A percentile compares a stretch with the other conserved stretches of the same genome.
phyloP scores from a whole-genome alignment of 2,797 vertebrate species.

The Malacoraja senta region DNA sequence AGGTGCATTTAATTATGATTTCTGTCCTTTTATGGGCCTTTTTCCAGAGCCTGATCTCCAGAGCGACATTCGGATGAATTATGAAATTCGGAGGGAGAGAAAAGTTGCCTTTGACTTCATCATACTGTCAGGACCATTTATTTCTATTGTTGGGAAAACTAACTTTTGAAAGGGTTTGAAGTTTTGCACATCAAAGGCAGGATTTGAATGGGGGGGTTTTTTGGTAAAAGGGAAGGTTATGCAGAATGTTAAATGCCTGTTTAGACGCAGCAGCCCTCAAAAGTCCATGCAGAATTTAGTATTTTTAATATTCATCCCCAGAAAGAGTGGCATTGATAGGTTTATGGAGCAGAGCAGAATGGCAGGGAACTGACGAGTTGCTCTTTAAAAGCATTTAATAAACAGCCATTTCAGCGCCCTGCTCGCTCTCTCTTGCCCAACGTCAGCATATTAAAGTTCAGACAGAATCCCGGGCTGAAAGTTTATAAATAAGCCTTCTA shows the following conservation, averaged over 20 bases:
- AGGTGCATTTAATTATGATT: constrained; percentile 5
- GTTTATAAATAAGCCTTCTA: constrained; percentile 99
- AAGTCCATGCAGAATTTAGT: not conserved
- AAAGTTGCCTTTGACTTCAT: not conserved
- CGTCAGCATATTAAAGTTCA: constrained; percentile 89
- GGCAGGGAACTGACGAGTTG: not conserved
- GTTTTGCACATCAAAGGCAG: not conserved
- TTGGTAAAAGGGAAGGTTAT: not conserved
- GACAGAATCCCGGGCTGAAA: constrained; percentile 96
- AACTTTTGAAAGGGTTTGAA: not conserved
- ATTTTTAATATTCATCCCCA: not conserved
- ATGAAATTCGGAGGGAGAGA: not conserved
- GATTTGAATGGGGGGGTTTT: not conserved
- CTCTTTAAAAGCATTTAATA: constrained; percentile 62
- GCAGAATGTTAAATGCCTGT: not conserved
- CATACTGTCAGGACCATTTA: not conserved
- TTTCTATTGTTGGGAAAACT: too few relatives aligned
- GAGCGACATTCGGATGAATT: not conserved
- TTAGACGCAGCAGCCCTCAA: not conserved
- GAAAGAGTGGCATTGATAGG: not conserved
- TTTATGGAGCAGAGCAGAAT: not conserved
- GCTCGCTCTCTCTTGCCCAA: constrained; percentile 62
- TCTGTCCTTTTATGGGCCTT: constrained; percentile 29
- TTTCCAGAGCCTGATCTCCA: constrained; percentile 16
- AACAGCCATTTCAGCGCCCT: constrained; percentile 84